Base-by-base conservation (phyloP, 2,888 invertebrate species). In the Drosophila kambysellisi region DNA sequence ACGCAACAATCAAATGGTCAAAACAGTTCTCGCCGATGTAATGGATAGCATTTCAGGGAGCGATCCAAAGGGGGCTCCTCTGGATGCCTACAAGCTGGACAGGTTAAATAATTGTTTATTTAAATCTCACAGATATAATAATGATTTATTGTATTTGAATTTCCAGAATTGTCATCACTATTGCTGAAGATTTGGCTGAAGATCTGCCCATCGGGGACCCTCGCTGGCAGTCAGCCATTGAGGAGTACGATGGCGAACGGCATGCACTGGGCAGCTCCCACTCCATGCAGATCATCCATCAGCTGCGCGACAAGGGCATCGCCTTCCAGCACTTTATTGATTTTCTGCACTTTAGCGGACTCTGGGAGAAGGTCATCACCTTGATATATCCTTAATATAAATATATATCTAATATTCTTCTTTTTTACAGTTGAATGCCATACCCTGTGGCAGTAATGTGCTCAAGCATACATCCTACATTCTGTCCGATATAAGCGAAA, bases 181-280 rank as follows among this genome's bases (percentile, higher is more conserved):
- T 97, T 33, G 97, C 97, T 67, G 94, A 95, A 70, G 96, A 97
- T 91, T 94, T 98, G 83, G 95, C 98, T 64, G 97, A 98, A 92
- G 98, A 98, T 93, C 95, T 96, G 79, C 98, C 98, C 1, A 96
- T 96, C 0, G 96, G 97, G 17, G 99, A 99, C 94, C 98, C 98
- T 0, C 91, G 90, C 82, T 95, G 95, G 95, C 94, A 94, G 80
- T 91, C 93, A 70, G 84, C 85, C 0, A 88, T 91, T 51, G 79
- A 88, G 33, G 83, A 90, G 50, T 67, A 83, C 6, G 92, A 91
- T 4, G 90, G 83, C 8, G 89, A 92, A 4, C 93, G 93, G 79
- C 86, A 93, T 86, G 94, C 95, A 1, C 93, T 96, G 37, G 96
- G 96, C 70, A 95, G 96, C 90, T 96, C 96, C 0, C 95, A 95